Conservation (phyloP, 2,888 invertebrate species). For the Eilema sororculum region DNA sequence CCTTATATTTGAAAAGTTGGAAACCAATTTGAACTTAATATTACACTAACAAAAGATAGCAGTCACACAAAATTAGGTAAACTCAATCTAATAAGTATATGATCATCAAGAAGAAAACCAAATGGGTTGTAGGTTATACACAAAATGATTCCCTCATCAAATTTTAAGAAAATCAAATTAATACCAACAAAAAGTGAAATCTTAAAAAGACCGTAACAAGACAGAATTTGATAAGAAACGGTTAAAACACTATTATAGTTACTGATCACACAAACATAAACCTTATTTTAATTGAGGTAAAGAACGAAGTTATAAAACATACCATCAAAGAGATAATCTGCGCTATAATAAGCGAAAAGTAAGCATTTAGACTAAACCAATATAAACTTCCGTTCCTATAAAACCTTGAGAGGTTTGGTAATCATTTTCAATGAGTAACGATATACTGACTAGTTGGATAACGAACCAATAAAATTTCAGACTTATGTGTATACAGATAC, state of each 20-base stretch:
- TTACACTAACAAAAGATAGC: constrained; percentile 2
- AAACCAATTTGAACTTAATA: not conserved
- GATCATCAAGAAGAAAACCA: constrained; percentile 13
- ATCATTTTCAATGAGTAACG: constrained; percentile 16
- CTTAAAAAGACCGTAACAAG: constrained; percentile 52
- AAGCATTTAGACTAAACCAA: constrained; percentile 34
- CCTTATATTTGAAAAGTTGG: not conserved
- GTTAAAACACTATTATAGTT: constrained; percentile 37
- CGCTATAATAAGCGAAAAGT: constrained; percentile 17
- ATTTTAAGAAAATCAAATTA: constrained; percentile 49
- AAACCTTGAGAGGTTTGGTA: constrained; percentile 28
- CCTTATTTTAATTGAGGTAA: constrained; percentile 27
- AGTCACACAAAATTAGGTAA: not conserved
- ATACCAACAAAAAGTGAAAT: constrained; percentile 56
- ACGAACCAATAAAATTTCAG: constrained; percentile 3
- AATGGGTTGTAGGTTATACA: constrained; percentile 15
- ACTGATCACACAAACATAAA: constrained; percentile 25
- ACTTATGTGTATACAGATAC: not conserved
- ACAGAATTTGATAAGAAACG: constrained; percentile 59
- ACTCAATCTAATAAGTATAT: not conserved
- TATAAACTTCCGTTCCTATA: constrained; percentile 36
- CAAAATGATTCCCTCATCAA: constrained; percentile 41
- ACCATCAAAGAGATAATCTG: constrained; percentile 8
- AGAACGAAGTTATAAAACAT: constrained; percentile 25
- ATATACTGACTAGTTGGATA: constrained; percentile 1